Percentiles rank a stretch among this genome's conserved stretches.
phyloP scores from a whole-genome alignment of 2,797 vertebrate species.

The Fistularia commersonii region DNA sequence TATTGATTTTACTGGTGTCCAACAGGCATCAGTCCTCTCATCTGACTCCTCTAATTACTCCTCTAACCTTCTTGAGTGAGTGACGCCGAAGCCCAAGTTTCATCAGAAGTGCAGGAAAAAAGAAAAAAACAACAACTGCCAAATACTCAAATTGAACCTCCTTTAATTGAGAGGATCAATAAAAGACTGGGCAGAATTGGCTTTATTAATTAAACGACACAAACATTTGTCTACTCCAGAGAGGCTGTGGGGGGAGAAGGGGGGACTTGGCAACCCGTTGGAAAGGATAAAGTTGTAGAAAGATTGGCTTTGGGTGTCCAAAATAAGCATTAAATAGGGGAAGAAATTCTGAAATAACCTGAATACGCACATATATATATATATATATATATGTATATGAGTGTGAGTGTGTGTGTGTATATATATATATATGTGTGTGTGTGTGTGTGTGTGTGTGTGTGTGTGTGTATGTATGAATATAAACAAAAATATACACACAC shows the following conservation, averaged over 20 bases:
- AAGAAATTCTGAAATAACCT: too few species aligned
- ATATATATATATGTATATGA: too few species aligned
- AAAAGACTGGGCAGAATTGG: conserved; percentile 6
- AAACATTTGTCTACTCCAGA: conserved; percentile 15
- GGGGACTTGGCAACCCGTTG: too few species aligned
- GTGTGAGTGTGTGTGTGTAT: too few species aligned
- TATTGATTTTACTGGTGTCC: conserved; percentile 50
- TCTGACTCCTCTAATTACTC: conserved; percentile 57
- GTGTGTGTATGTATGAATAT: too few species aligned
- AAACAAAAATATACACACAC: neutral
- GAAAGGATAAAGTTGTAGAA: too few species aligned
- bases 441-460: too few species aligned
- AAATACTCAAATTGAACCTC: neutral
- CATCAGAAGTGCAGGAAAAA: neutral
- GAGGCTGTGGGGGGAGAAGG: neutral
- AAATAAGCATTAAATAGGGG: too few species aligned
- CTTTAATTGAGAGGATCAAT: too few species aligned
- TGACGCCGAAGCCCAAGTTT: conserved; percentile 15
- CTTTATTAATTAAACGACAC: conserved; percentile 10
- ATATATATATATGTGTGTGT: too few species aligned
- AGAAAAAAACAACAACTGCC: neutral
- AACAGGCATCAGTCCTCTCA: conserved; percentile 53
- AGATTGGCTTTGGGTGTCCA: too few species aligned
- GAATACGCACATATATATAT: too few species aligned
- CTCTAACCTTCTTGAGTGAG: conserved; percentile 47